Conservation (phyloP, 2,797 vertebrate species). For the Alfaro cultratus region DNA sequence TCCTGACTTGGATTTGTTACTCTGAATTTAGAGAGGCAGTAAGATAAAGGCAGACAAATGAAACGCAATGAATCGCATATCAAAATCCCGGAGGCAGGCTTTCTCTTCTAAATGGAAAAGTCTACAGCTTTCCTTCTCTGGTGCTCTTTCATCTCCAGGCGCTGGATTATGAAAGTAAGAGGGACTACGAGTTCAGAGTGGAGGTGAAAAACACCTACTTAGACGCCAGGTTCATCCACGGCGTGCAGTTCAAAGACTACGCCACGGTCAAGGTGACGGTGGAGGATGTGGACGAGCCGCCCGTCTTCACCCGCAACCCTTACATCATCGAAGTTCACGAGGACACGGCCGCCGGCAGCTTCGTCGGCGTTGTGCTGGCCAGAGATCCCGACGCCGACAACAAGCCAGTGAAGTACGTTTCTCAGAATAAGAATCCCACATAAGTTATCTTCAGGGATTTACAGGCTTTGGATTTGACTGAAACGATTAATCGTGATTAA, state of each 20-base stretch:
- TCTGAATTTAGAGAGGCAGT: constrained; percentile 53
- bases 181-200: constrained; percentile 89
- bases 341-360: constrained; percentile 90
- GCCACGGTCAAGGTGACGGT: constrained; percentile 90
- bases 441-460: not conserved
- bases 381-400: constrained; percentile 89
- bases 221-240: constrained; percentile 88
- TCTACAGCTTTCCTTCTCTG: constrained; percentile 54
- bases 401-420: constrained; percentile 88
- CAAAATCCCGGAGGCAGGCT: constrained; percentile 49
- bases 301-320: constrained; percentile 86
- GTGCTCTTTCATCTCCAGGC: constrained; percentile 79
- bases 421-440: not conserved
- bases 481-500: too few relatives aligned
- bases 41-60: constrained; percentile 69
- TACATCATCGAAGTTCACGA: constrained; percentile 97
- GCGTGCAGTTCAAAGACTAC: constrained; percentile 93
- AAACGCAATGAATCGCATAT: constrained; percentile 56
- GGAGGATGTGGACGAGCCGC: constrained; percentile 92
- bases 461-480: not conserved
- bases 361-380: constrained; percentile 90
- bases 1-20: constrained; percentile 61
- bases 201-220: constrained; percentile 92
- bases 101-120: constrained; percentile 34
- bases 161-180: constrained; percentile 95